Conservation (phyloP, 2,797 vertebrate species). For the Pogoniulus pusillus region DNA sequence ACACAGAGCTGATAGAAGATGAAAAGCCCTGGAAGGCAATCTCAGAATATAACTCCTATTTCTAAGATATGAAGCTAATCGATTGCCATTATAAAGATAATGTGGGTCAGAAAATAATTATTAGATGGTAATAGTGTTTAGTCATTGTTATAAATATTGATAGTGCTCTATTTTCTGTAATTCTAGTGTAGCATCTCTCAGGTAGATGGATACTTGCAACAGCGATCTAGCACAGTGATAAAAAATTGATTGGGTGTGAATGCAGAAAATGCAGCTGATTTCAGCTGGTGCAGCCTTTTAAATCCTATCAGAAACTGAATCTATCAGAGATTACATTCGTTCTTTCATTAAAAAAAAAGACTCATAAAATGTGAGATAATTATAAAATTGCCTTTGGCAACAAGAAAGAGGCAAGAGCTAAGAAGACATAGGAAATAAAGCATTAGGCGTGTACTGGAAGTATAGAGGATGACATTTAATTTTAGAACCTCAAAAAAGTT, state of each 20-base stretch:
- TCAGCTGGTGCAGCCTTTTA: background rate
- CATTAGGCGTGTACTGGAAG: background rate
- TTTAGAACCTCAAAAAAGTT: background rate
- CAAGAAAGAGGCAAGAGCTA: background rate
- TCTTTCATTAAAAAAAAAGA: background rate
- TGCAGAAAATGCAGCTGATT: background rate
- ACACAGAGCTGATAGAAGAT: background rate
- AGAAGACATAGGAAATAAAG: background rate
- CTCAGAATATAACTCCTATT: background rate
- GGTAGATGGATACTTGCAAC: background rate
- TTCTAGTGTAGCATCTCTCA: background rate
- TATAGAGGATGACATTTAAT: background rate
- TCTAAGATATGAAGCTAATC: background rate
- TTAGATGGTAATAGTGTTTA: background rate
- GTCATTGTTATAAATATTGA: background rate
- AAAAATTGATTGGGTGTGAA: background rate
- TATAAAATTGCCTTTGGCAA: background rate
- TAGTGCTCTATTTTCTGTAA: background rate
- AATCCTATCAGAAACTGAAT: background rate
- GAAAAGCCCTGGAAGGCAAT: background rate
- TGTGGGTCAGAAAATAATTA: background rate
- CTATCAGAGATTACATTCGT: background rate
- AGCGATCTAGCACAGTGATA: background rate
- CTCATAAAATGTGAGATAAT: background rate
- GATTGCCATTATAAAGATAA: background rate